A percentile compares a stretch with the other conserved stretches of the same genome.
phyloP scores from a whole-genome alignment of 2,888 invertebrate genomes.

The Hesperia comma region DNA sequence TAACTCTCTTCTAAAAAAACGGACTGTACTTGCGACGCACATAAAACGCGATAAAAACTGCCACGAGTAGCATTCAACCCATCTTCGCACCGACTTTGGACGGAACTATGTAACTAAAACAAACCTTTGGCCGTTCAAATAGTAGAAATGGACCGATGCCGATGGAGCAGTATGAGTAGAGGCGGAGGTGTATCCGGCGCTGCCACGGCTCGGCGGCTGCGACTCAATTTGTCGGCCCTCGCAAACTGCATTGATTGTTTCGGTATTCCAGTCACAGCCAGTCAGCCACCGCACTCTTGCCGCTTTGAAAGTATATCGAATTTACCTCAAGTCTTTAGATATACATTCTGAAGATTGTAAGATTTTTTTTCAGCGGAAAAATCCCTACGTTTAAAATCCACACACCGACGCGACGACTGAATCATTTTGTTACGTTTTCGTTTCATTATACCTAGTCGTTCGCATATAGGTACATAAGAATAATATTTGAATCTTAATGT shows the following conservation, averaged over 20 bases:
- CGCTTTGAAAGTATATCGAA: conserved; percentile 26
- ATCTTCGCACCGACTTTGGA: too few relatives aligned
- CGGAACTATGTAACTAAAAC: not conserved
- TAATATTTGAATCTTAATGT: conserved; percentile 19
- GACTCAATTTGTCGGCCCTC: conserved; percentile 76
- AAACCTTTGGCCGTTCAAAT: not conserved
- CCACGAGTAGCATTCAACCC: too few relatives aligned
- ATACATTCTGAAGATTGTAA: conserved; percentile 14
- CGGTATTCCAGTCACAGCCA: conserved; percentile 77
- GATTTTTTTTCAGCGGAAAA: conserved; percentile 23
- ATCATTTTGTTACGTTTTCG: conserved; percentile 7
- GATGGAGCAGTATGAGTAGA: not conserved
- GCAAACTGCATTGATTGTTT: conserved; percentile 81
- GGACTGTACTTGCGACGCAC: too few relatives aligned
- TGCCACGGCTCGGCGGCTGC: conserved; percentile 46
- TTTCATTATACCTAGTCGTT: not conserved
- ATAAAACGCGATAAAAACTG: too few relatives aligned
- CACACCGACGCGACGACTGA: not conserved
- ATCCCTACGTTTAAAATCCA: not conserved
- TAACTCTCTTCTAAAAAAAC: too few relatives aligned
- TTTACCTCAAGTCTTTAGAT: conserved; percentile 35
- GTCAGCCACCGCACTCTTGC: conserved; percentile 51
- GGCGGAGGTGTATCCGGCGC: conserved; percentile 64
- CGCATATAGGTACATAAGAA: not conserved
- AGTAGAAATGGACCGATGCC: not conserved